Conservation (phyloP, 2,113 vertebrate genomes). For the Ovis aries region ARS-UI_Ramb_v3.0 NC_056071.1:40817001-40817500, state of each 20-base stretch:
- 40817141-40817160: not conserved
- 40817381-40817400: not conserved
- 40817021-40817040: not conserved
- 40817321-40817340: not conserved
- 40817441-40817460: not conserved
- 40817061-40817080: not conserved
- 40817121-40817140: not conserved
- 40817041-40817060: not conserved
- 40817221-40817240: not conserved
- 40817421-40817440: not conserved
- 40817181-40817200: not conserved
- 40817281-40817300: not conserved
- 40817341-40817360: not conserved
- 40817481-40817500: not conserved
- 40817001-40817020: not conserved
- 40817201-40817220: not conserved
- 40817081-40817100: not conserved
- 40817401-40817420: not conserved
- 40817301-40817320: not conserved
- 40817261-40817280: not conserved
- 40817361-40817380: not conserved
- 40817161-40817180: not conserved
- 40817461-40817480: not conserved
- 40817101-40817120: not conserved
- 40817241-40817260: not conserved